Conservation (phyloP, 1,140 invertebrate species). For the Drosophila sturtevanti region DNA sequence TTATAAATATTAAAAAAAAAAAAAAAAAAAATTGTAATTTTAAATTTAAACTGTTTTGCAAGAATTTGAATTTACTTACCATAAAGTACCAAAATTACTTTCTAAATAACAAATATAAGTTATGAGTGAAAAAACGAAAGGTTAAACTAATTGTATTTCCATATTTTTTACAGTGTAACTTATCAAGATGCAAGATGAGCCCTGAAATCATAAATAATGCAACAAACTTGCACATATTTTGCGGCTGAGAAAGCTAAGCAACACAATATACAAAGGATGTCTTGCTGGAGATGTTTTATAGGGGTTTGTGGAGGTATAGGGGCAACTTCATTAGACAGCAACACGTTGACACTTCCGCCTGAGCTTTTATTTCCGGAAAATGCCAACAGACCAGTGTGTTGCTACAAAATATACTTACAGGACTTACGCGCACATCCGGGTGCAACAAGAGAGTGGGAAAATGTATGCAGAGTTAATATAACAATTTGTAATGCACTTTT, state of each 20-base stretch:
- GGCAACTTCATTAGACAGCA: slow-evolving; percentile 58
- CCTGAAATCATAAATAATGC: slow-evolving; percentile 45
- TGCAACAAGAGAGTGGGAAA: not conserved
- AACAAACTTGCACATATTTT: slow-evolving; percentile 65
- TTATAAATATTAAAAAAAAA: not conserved
- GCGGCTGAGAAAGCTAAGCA: slow-evolving; percentile 38
- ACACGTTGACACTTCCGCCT: slow-evolving; percentile 60
- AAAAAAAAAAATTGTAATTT: not conserved
- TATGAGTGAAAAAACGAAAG: no score
- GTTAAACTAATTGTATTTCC: not conserved
- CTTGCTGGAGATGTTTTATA: not conserved
- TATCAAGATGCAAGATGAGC: slow-evolving; percentile 7
- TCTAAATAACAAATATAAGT: not conserved
- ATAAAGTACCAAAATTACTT: not conserved
- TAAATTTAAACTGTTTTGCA: not conserved
- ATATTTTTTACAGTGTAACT: not conserved
- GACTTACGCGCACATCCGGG: slow-evolving; percentile 37
- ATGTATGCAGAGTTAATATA: not conserved
- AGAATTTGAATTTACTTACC: no score
- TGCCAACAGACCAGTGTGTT: slow-evolving; percentile 28
- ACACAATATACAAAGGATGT: not conserved
- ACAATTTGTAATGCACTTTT: not conserved
- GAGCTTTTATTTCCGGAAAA: slow-evolving; percentile 52
- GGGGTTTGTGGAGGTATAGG: no score
- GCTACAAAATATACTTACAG: slow-evolving; percentile 43